Base-by-base conservation (phyloP, 1,140 invertebrate genomes). In the Drosophila willistoni region DNA sequence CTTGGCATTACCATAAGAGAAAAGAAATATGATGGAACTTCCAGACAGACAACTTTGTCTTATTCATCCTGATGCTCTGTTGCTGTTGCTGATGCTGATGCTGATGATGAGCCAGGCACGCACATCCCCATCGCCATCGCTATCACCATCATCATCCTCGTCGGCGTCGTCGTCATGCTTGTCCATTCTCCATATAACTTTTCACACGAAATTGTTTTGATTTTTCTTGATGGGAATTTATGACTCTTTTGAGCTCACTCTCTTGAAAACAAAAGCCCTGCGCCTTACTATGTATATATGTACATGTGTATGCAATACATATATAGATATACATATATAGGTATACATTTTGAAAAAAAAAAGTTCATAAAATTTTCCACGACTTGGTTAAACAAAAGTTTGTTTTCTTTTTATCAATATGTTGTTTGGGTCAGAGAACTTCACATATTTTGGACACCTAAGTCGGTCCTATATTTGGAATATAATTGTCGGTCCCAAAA, bases 151-250 rank as follows among this genome's bases (percentile, higher is more conserved):
- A 42, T 14, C 41, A 14, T 7, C 44, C 1, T 63, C 25, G 17
- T 51, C 61, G 25, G 12, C 44, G 44, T 19, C 44, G 17, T 51
- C 44, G 44, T 42, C 61, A 44, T 64, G 39, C 39, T 44, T 42
- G 25, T 22, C 25, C 41, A 44, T 42, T 39, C 44, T 29, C 42
- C n/a, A 64, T 44, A 64, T 64, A 42, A 64, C 44, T 64, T 64
- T 64, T 64, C 61, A 64, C 42, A 64, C 13, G 22, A 64, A 64
- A 47, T 64, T 64, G 61, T 64, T 64, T 64, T 51, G 61, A 64
- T 64, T 64, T 64, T 64, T 25, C 29, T 64, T 44, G 25, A 44
- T 62, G n/a, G 42, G 44, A 64, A 64, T 64, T 64, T 64, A 64
- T 64, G 39, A 64, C 61, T 64, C 44, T 59, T 57, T 59, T 59